phyloP scores from a whole-genome alignment of 2,888 invertebrate species.

The Eurois occulta region DNA sequence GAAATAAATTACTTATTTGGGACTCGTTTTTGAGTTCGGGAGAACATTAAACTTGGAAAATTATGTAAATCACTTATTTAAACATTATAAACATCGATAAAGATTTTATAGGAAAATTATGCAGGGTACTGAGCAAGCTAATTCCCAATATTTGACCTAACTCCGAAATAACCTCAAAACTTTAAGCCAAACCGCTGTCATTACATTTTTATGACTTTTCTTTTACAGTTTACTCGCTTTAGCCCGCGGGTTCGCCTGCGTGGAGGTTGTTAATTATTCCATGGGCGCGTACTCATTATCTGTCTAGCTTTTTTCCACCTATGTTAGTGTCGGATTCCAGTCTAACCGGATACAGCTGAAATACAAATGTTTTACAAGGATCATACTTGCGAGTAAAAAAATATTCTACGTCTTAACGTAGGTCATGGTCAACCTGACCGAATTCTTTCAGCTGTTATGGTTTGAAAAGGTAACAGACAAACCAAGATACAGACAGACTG shows the following conservation, averaged over 20 bases:
- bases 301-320: not conserved
- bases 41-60: slow-evolving; percentile 13
- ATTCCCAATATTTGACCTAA: not conserved
- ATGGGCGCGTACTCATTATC: not conserved
- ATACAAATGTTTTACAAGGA: not conserved
- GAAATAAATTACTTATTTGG: not conserved
- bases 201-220: slow-evolving; percentile 23
- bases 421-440: not conserved
- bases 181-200: not conserved
- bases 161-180: slow-evolving; percentile 12
- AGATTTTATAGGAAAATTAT: slow-evolving; percentile 37
- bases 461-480: not conserved
- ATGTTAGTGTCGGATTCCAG: not conserved
- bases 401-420: not conserved
- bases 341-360: not conserved
- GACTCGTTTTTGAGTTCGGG: not conserved
- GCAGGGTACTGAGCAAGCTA: not conserved
- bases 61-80: slow-evolving; percentile 34
- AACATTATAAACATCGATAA: slow-evolving; percentile 19
- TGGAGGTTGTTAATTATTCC: not conserved
- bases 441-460: not conserved
- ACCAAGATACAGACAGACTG: not conserved
- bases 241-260: not conserved
- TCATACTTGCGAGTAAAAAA: not conserved
- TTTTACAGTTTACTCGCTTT: slow-evolving; percentile 11